Percentiles rank a stretch among this genome's conserved stretches.
Evolutionary conservation across 2,888 invertebrate genomes (phyloP).

Genomic region (Kuschelorhynchus macadamiae): DNA sequence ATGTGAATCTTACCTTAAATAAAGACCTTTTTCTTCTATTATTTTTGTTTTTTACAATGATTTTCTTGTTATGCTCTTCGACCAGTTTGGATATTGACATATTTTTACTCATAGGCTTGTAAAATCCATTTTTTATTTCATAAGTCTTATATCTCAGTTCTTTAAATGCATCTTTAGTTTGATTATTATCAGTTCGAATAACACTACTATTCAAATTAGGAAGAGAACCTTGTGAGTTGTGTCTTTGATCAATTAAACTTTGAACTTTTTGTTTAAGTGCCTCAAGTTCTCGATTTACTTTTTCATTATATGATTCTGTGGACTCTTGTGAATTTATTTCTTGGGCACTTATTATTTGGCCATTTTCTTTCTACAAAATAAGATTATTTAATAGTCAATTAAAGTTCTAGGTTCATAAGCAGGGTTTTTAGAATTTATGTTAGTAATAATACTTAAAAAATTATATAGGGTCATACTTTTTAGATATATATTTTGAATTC

Average conservation of each 20-base stretch:
- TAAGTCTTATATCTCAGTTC: not conserved
- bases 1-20: not conserved
- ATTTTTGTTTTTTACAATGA: slow-evolving; percentile 41
- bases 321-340: not conserved
- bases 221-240: too few species aligned
- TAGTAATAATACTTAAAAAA: too few species aligned
- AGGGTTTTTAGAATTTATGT: too few species aligned
- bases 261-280: not conserved
- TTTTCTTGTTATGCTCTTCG: slow-evolving; percentile 43
- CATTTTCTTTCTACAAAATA: slow-evolving; percentile 4
- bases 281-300: slow-evolving; percentile 23
- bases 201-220: too few species aligned
- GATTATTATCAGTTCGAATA: too few species aligned
- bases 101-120: slow-evolving; percentile 1
- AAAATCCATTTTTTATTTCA: not conserved
- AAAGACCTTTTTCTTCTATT: slow-evolving; percentile 23
- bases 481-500: too few species aligned
- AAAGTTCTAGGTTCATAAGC: too few species aligned
- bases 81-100: slow-evolving; percentile 20
- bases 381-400: too few species aligned
- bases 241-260: too few species aligned
- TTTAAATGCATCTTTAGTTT: too few species aligned
- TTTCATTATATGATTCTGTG: slow-evolving; percentile 5
- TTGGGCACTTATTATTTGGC: not conserved
- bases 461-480: too few species aligned